Conservation (phyloP, 2,113 vertebrate genomes). For the Rhegmatorhina hoffmannsi region DNA sequence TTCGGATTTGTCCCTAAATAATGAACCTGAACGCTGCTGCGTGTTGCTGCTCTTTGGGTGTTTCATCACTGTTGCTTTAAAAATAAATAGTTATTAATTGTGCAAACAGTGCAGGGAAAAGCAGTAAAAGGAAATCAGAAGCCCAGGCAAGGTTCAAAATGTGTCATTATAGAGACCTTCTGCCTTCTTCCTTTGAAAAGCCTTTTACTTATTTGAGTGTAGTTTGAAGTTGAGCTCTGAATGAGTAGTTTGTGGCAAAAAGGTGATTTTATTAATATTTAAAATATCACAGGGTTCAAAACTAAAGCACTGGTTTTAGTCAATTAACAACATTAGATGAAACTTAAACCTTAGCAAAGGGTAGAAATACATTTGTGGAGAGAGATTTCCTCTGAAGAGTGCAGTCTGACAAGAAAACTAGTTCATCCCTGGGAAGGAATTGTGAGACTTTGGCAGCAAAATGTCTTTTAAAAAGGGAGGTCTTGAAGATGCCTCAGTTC, state of each 20-base stretch:
- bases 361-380: not conserved
- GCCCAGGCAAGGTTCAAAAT: not conserved
- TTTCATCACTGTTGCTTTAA: not conserved
- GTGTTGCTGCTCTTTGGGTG: not conserved
- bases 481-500: slow-evolving; percentile 13
- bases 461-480: not conserved
- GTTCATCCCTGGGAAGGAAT: slow-evolving; percentile 6
- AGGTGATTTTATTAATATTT: not conserved
- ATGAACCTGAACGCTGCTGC: not conserved
- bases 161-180: not conserved
- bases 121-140: not conserved
- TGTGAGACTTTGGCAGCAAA: not conserved
- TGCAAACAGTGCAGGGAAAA: not conserved
- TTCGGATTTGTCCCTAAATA: not conserved
- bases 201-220: not conserved
- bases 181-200: not conserved
- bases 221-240: not conserved
- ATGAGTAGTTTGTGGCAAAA: not conserved
- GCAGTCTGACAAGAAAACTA: not conserved
- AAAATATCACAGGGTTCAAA: not conserved
- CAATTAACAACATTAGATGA: not conserved
- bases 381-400: not conserved
- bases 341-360: not conserved
- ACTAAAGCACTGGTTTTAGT: not conserved
- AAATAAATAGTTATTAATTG: not conserved